Evolutionary conservation across 1,140 invertebrate species (phyloP).

Genomic region (Macrotrachela quadricornifera): DNA sequence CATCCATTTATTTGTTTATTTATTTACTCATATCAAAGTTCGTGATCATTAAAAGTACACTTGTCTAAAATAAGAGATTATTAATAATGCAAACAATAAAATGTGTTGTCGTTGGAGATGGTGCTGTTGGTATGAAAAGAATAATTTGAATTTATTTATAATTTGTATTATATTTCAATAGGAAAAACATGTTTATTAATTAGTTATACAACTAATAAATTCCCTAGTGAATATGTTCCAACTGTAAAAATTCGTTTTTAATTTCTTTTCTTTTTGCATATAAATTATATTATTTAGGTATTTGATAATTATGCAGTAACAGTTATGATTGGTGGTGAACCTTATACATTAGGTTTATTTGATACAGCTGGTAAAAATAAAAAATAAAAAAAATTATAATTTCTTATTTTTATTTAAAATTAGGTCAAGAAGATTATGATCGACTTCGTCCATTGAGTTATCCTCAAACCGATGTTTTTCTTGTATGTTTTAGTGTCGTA

Average conservation of each 20-base stretch:
- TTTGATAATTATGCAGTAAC: constrained; percentile 98
- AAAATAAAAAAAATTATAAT: too few species aligned
- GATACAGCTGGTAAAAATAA: constrained; percentile 19
- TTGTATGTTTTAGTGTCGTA: constrained; percentile 94
- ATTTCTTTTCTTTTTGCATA: not conserved
- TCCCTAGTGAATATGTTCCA: constrained; percentile 94
- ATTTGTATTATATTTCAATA: not conserved
- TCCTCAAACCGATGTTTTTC: constrained; percentile 91
- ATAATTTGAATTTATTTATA: too few species aligned
- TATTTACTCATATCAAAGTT: too few species aligned
- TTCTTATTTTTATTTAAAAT: not conserved
- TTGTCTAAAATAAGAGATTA: too few species aligned
- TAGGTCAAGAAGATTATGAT: constrained; percentile 69
- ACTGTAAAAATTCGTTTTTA: constrained; percentile 41
- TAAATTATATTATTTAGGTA: constrained; percentile 37
- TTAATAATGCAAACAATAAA: not conserved
- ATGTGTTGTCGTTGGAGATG: constrained; percentile 8
- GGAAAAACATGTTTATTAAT: constrained; percentile 64
- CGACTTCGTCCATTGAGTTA: constrained; percentile 74
- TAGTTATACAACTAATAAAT: constrained; percentile 39
- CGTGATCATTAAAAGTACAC: too few species aligned
- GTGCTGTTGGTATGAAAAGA: not conserved
- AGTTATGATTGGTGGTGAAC: constrained; percentile 94
- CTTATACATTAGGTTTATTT: constrained; percentile 67
- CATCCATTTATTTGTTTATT: too few species aligned